phyloP scores from a whole-genome alignment of 2,113 vertebrate genomes.

The Larimichthys crocea region DNA sequence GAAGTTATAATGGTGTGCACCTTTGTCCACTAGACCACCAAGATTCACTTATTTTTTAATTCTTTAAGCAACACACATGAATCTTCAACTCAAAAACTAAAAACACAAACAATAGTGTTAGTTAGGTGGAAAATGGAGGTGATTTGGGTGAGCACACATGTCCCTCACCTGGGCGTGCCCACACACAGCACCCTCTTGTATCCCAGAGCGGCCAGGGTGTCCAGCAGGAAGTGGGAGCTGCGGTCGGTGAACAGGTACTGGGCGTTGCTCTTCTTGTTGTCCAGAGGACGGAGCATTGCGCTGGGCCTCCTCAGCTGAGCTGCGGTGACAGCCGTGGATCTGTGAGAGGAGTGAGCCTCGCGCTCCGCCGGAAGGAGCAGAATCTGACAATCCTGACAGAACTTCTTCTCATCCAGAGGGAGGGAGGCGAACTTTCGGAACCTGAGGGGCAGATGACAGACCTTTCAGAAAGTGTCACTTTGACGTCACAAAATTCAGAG shows the following conservation, averaged over 20 bases:
- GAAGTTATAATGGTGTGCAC: background rate
- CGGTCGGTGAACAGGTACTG: conserved; percentile 95
- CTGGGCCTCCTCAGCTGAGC: conserved; percentile 88
- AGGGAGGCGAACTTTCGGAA: conserved; percentile 86
- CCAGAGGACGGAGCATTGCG: conserved; percentile 87
- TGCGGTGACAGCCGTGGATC: conserved; percentile 72
- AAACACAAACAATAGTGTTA: no score
- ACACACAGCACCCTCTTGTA: conserved; percentile 91
- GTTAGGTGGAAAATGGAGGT: background rate
- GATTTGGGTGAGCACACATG: background rate
- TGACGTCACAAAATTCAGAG: background rate
- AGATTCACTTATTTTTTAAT: background rate
- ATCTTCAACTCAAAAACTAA: background rate
- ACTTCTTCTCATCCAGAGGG: conserved; percentile 84
- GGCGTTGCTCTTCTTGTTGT: conserved; percentile 96
- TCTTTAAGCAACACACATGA: background rate
- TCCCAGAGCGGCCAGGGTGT: conserved; percentile 85
- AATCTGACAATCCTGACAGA: conserved; percentile 91
- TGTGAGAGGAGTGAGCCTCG: conserved; percentile 82
- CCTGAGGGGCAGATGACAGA: conserved; percentile 75
- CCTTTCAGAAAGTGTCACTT: background rate
- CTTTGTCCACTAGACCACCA: background rate
- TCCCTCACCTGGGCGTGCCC: conserved; percentile 91
- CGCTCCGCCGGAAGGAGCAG: conserved; percentile 86
- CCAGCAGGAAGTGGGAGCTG: conserved; percentile 90